phyloP scores from a whole-genome alignment of 2,888 invertebrate species.

The Coremacera marginata region DNA sequence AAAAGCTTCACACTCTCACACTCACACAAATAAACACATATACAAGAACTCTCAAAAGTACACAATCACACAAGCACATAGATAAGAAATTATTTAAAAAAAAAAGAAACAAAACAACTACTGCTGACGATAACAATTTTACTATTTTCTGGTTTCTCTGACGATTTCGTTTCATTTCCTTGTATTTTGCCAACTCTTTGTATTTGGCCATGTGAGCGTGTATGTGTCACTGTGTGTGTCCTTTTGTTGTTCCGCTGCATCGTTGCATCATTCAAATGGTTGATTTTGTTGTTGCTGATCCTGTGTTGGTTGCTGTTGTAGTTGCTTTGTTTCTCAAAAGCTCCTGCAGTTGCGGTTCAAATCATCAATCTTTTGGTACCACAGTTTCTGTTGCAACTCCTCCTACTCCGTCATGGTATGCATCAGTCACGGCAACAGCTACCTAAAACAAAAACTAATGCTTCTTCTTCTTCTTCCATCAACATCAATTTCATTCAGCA shows the following conservation, averaged over 20 bases:
- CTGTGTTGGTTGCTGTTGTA: background rate
- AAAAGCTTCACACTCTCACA: conserved; percentile 2
- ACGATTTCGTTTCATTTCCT: conserved; percentile 26
- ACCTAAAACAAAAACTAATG: conserved; percentile 4
- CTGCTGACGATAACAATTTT: conserved; percentile 34
- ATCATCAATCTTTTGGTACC: conserved; percentile 31
- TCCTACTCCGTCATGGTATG: background rate
- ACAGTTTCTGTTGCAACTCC: background rate
- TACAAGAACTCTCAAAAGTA: background rate
- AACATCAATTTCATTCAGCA: background rate
- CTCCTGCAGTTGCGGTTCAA: conserved; percentile 21
- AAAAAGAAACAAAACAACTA: conserved; percentile 20
- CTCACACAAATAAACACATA: background rate
- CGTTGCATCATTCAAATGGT: background rate
- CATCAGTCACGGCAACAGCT: conserved; percentile 2
- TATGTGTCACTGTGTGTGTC: background rate
- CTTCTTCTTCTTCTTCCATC: background rate
- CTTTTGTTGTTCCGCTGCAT: conserved; percentile 3
- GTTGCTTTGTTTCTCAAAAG: conserved; percentile 15
- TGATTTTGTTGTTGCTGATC: background rate
- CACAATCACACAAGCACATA: background rate
- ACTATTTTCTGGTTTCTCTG: conserved; percentile 33
- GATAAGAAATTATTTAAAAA: background rate
- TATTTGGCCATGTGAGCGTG: conserved; percentile 15
- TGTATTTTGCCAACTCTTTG: background rate